A percentile compares a stretch with the other conserved stretches of the same genome.
Conservation (phyloP, 2,113 vertebrate species). For the Narcine bancroftii region DNA sequence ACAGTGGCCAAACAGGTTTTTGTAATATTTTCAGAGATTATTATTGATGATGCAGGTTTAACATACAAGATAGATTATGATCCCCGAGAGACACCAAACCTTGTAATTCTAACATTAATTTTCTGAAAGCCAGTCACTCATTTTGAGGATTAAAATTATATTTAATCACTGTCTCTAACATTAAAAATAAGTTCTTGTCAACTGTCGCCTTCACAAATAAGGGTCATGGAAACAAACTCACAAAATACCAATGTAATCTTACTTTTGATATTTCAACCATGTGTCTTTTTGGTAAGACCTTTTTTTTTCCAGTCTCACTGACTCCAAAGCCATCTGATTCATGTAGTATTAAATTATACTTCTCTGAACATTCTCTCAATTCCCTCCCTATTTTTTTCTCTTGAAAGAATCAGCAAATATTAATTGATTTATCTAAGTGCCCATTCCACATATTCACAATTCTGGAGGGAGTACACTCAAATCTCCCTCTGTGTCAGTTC, state of each 20-base stretch:
- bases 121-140: neutral
- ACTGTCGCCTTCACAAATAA: neutral
- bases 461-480: neutral
- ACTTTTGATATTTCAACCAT: neutral
- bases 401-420: neutral
- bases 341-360: neutral
- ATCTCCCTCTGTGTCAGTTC: neutral
- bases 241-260: neutral
- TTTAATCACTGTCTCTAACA: neutral
- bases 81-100: neutral
- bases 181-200: neutral
- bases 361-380: neutral
- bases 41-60: neutral
- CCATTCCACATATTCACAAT: neutral
- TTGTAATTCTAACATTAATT: neutral
- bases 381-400: too few species aligned
- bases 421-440: neutral
- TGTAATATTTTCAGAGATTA: neutral
- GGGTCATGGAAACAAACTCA: neutral
- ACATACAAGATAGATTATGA: neutral
- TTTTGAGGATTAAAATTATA: neutral
- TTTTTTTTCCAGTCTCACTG: neutral
- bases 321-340: neutral
- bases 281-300: neutral
- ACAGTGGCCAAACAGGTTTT: neutral